Base-by-base conservation (phyloP, 2,797 vertebrate species). In the Bufotes viridis region DNA sequence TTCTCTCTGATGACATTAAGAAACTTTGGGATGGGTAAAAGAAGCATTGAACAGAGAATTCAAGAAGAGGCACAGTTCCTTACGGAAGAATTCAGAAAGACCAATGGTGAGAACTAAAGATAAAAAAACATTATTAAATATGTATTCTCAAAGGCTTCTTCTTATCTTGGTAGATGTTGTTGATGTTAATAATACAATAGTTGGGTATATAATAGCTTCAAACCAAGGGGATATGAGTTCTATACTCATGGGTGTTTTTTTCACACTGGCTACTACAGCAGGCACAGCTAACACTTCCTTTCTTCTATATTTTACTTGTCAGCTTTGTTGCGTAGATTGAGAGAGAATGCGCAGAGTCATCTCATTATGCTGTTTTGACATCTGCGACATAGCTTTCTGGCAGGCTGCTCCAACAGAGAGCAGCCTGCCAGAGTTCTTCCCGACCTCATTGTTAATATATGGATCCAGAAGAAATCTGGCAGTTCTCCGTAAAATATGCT, bases 51-150 rank as follows among this genome's bases (percentile, higher is more conserved):
- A 79, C 24, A 79, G 24, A 79, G 78, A 29, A 60, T 79, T 18
- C n/a, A 79, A 69, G 34, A 81, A 26, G 80, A 81, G 26, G 60
- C 80, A 14, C 80, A 81, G 17, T 81, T 61, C 34, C 80, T 81
- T 61, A 18, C n/a, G 7, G 80, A 63, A 29, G 60, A 49, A 81
- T 51, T 81, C 14, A 10, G 14, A 29, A 58, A 81, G 61, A 81
- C 2, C 34, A 49, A 81, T 6, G 80, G 80, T 81, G 8, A 20
- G 60, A 72, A 42, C 69, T 18, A 18, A 6, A 34, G 7, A 17
- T 18, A 72, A 34, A 17, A 13, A 72, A 8, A 72, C 65, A 26
- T 7, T 10, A 20, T 20, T 26, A 14, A 69, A 13, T 2, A 14
- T 14, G 7, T 6, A 6, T 5, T 13, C 65, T 26, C n/a, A 26